Evolutionary conservation across 2,113 vertebrate genomes (phyloP), one percentile per base, ranked within the genome.

Genomic region (Centropristis striata): DNA sequence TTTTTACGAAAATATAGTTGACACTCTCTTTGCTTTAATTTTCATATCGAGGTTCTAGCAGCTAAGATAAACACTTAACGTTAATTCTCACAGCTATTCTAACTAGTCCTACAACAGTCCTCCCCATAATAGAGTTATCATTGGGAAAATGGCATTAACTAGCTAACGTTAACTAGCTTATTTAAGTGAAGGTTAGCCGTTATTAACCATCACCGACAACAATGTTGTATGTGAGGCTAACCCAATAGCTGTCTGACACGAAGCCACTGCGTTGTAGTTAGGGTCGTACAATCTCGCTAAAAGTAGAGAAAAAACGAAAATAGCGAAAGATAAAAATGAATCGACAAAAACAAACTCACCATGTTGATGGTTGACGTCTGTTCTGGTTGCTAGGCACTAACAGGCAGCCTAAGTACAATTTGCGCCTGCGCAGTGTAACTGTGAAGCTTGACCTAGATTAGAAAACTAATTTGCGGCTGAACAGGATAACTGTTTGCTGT

Each of bases 301-400:
- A 42, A 53, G n/a, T 5, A 13, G 2, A 11, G 57, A 46, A 11
- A 12, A 4, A 6, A 12, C 7, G 12, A n/a, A 4, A 32, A 32
- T 32, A 32, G 32, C 32, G 32, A 32, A 32, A 32, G 32, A 32
- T 32, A 32, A 57, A 46, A 47, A 27, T 6, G 18, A n/a, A 5
- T 3, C 5, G 25, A 70, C 23, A 49, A 44, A 44, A 28, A 53
- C 25, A 16, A 16, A 36, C 86, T 89, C 68, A 91, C 92, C 90
- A 92, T 93, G 81, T 79, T 81, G 55, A 49, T 41, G 49, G 21
- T 32, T 53, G 72, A 81, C 44, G 75, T 69, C 46, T 44, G 2
- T 63, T 57, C 49, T 27, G 81, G 92, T 93, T 92, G 88, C 92
- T 90, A 93, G 92, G 82, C 59, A 86, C 44, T 71, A 28, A 54